These are phyloP conservation scores for Phymastichus coffea DNA, from an alignment of 1,140 invertebrate genomes.

Conservation along the genomic window DNA sequence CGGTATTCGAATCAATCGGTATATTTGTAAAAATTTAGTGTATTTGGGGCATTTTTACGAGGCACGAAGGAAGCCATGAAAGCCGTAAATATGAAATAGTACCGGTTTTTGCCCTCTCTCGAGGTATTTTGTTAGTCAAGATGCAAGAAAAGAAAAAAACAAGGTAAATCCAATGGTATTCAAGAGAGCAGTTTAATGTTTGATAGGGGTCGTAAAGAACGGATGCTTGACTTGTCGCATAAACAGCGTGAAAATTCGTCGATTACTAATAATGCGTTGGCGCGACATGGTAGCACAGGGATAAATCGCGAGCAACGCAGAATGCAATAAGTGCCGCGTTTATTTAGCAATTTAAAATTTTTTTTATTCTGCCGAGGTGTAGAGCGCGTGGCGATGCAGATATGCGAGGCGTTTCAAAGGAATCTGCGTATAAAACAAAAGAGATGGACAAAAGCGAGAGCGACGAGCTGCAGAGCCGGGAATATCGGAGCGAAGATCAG, in stretches of 20 bases:
- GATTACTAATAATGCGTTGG: too few species aligned
- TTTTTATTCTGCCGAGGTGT: too few species aligned
- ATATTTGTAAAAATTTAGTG: constrained; percentile 11
- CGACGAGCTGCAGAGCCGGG: neutral
- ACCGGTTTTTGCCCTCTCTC: constrained; percentile 15
- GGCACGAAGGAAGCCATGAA: constrained; percentile 5
- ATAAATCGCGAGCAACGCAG: too few species aligned
- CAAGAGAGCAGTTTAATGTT: constrained; percentile 40
- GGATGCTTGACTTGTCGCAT: constrained; percentile 37
- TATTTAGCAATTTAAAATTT: too few species aligned
- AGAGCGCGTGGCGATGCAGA: too few species aligned
- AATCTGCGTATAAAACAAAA: neutral
- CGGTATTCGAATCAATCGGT: constrained; percentile 19
- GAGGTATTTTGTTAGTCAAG: neutral
- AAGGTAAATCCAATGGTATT: constrained; percentile 1
- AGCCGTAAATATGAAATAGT: constrained; percentile 39
- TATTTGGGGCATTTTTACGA: constrained; percentile 20
- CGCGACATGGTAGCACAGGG: too few species aligned
- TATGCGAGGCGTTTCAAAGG: too few species aligned
- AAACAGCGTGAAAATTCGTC: too few species aligned
- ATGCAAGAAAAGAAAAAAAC: neutral
- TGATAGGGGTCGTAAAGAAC: constrained; percentile 41
- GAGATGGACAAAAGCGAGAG: neutral
- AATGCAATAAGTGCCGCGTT: too few species aligned
- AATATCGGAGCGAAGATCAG: constrained; percentile 17